Conservation (phyloP, 1,140 invertebrate species). For the Drosophila pachea region DNA sequence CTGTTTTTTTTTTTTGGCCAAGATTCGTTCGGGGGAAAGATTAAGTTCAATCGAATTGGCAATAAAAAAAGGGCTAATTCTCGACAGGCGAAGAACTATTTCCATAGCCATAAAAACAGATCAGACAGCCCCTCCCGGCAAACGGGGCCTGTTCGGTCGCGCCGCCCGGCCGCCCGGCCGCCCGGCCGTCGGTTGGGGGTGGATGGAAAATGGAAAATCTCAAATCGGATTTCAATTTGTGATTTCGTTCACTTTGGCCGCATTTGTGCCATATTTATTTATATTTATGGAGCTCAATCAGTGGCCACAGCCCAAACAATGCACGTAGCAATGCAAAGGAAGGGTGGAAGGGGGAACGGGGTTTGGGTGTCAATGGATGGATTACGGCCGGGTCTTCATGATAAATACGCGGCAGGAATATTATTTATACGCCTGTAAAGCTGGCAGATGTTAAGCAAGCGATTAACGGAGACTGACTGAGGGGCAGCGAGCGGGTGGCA, state of each 20-base stretch:
- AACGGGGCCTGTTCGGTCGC: slow-evolving; percentile 10
- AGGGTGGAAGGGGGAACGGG: neutral
- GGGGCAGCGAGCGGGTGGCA: too few species aligned
- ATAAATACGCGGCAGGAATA: slow-evolving; percentile 55
- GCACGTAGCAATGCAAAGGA: neutral
- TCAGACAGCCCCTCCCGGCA: slow-evolving; percentile 5
- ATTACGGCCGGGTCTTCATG: slow-evolving; percentile 60
- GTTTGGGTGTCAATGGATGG: slow-evolving; percentile 47
- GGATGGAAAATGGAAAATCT: slow-evolving; percentile 8
- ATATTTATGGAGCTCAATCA: slow-evolving; percentile 66
- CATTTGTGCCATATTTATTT: slow-evolving; percentile 60
- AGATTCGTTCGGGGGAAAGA: slow-evolving; percentile 36
- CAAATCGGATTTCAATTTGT: slow-evolving; percentile 9
- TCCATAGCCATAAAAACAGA: slow-evolving; percentile 45
- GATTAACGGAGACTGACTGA: too few species aligned
- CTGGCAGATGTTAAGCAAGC: slow-evolving; percentile 50
- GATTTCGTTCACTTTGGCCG: slow-evolving; percentile 59
- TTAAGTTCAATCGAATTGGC: slow-evolving; percentile 68
- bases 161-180: neutral
- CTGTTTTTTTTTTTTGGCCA: slow-evolving; percentile 19
- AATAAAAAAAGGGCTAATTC: slow-evolving; percentile 74
- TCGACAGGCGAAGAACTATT: slow-evolving; percentile 17
- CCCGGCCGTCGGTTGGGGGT: too few species aligned
- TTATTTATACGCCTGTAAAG: slow-evolving; percentile 56
- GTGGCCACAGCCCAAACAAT: slow-evolving; percentile 16